phyloP scores from a whole-genome alignment of 2,888 invertebrate species.

The Papilio demoleus region DNA sequence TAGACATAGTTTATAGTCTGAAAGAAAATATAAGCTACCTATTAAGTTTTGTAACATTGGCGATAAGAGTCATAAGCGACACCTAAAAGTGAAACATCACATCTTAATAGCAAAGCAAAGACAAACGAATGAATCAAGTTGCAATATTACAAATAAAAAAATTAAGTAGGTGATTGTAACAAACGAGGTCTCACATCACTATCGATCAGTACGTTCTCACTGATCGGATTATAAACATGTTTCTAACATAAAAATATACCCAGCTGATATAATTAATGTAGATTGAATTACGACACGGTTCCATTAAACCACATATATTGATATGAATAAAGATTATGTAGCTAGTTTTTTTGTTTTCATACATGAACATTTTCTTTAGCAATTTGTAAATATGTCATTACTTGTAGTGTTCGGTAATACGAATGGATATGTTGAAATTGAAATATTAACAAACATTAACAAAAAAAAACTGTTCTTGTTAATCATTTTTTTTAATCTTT shows the following conservation, averaged over 20 bases:
- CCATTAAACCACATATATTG: conserved; percentile 66
- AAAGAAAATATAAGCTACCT: too few species aligned
- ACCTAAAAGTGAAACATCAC: too few species aligned
- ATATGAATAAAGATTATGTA: conserved; percentile 67
- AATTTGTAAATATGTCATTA: conserved; percentile 34
- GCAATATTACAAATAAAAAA: conserved; percentile 19
- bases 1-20: too few species aligned
- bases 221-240: conserved; percentile 70
- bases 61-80: too few species aligned
- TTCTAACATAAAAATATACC: conserved; percentile 68
- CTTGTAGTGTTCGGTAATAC: too few species aligned
- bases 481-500: too few species aligned
- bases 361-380: conserved; percentile 44
- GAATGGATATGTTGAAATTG: conserved; percentile 2
- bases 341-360: conserved; percentile 43
- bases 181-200: conserved; percentile 43
- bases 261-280: conserved; percentile 63
- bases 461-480: too few species aligned
- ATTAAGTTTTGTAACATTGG: too few species aligned
- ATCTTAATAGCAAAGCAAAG: too few species aligned
- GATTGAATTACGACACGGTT: conserved; percentile 68
- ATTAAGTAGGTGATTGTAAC: background rate
- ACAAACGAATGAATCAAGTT: background rate
- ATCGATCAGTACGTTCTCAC: conserved; percentile 61
- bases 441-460: too few species aligned